Evolutionary conservation across 2,888 invertebrate species (phyloP).

Genomic region (Agrochola litura): DNA sequence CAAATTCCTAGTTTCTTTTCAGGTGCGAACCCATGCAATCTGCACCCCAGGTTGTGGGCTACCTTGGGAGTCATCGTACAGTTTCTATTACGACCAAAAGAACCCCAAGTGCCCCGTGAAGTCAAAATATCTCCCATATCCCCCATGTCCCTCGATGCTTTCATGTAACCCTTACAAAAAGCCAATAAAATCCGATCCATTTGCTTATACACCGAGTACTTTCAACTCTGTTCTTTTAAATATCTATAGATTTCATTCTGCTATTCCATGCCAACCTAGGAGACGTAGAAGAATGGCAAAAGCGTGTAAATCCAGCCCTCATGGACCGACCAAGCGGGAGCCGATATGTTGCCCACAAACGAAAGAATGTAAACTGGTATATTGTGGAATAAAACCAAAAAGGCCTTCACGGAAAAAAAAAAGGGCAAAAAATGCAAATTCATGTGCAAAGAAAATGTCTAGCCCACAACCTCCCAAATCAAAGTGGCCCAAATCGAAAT

Average conservation of each 20-base stretch:
- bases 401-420: neutral
- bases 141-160: too few relatives aligned
- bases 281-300: neutral
- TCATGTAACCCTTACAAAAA: neutral
- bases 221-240: neutral
- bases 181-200: neutral
- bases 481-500: neutral
- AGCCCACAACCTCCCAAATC: neutral
- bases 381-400: neutral
- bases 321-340: neutral
- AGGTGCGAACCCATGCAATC: slow-evolving; percentile 15
- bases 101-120: neutral
- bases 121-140: neutral
- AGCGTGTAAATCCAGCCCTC: neutral
- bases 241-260: neutral
- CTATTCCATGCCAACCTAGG: neutral
- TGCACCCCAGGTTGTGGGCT: neutral
- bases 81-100: slow-evolving; percentile 6
- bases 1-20: slow-evolving; percentile 23
- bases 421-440: neutral
- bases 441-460: neutral
- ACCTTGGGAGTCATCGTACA: neutral
- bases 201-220: neutral
- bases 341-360: neutral
- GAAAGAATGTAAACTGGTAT: too few relatives aligned